A percentile compares a stretch with the other conserved stretches of the same genome.
Evolutionary conservation across 2,797 vertebrate genomes (phyloP).

Genomic region (Lemur catta): DNA sequence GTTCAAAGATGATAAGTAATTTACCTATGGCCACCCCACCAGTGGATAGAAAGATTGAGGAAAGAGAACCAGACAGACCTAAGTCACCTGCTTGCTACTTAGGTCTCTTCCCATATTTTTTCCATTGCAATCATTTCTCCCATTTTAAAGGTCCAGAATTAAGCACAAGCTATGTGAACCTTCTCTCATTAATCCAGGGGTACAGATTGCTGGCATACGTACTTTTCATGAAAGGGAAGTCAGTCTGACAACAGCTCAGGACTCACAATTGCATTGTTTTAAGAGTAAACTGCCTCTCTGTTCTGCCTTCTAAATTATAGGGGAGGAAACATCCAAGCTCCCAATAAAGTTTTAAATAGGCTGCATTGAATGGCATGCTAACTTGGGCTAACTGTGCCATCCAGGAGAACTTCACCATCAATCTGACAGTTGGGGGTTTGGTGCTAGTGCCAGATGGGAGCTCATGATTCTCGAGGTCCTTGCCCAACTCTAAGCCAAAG

Average conservation of each 20-base stretch:
- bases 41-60: not conserved
- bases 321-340: slow-evolving; percentile 68
- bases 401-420: not conserved
- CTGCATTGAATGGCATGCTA: slow-evolving; percentile 2
- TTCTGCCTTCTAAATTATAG: slow-evolving; percentile 80
- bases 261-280: slow-evolving; percentile 70
- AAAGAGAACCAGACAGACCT: not conserved
- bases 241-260: slow-evolving; percentile 60
- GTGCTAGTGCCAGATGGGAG: not conserved
- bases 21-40: not conserved
- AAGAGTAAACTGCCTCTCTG: slow-evolving; percentile 76
- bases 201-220: slow-evolving; percentile 38
- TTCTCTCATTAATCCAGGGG: slow-evolving; percentile 36
- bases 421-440: not conserved
- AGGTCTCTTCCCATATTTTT: not conserved
- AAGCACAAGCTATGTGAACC: not conserved
- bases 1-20: not conserved
- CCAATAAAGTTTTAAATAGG: slow-evolving; percentile 73
- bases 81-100: not conserved
- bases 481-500: not conserved
- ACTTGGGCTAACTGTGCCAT: slow-evolving; percentile 67
- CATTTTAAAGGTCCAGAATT: not conserved
- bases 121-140: not conserved
- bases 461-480: not conserved
- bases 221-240: slow-evolving; percentile 65